Evolutionary conservation across 1,140 invertebrate species (phyloP), one percentile per base, ranked within the genome.

Genomic region (Sesamia nonagrioides): DNA sequence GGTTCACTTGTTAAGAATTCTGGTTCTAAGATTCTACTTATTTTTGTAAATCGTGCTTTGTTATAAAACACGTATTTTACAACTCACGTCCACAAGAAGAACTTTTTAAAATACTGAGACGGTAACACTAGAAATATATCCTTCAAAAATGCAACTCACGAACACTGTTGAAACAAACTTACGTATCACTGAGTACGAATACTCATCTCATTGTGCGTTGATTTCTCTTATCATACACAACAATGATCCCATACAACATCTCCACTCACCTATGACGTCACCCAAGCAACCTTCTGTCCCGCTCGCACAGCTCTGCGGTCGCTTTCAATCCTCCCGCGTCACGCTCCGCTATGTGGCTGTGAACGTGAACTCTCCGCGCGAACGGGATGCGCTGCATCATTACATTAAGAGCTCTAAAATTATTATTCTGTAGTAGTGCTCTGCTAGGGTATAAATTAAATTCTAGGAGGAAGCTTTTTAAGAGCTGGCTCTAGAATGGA

Each of bases 311-410:
- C 4, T 1, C 61, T 66, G 61, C 61, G 61, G 37, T 66, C 35
- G 61, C 61, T 21, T 66, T 66, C 17, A 66, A 66, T 66, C 42
- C 37, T 6, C 42, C 42, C 37, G 42, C 33, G 61, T 66, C 15
- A 21, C 61, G 61, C 61, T 42, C 18, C 42, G 61, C 42, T 42
- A 8, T 66, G 21, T 17, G 37, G 6, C 11, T 21, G 18, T 66
- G 42, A 66, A 42, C 60, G 18, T 42, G 61, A 66, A 66, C 42
- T 17, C 61, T 66, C 61, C 40, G 27, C 61, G 17, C 37, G 56
- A 6, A 27, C 15, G 61, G 61, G 61, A 66, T 66, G 61, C 61
- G 37, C 61, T 66, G 37, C 61, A 66, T 66, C 61, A 66, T 66
- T 66, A 66, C 61, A 8, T 17, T 42, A 37, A 66, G 61, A 42